These are phyloP conservation scores for Caracal caracal DNA, from an alignment of 2,113 vertebrate species.

Conservation along the genomic window DNA sequence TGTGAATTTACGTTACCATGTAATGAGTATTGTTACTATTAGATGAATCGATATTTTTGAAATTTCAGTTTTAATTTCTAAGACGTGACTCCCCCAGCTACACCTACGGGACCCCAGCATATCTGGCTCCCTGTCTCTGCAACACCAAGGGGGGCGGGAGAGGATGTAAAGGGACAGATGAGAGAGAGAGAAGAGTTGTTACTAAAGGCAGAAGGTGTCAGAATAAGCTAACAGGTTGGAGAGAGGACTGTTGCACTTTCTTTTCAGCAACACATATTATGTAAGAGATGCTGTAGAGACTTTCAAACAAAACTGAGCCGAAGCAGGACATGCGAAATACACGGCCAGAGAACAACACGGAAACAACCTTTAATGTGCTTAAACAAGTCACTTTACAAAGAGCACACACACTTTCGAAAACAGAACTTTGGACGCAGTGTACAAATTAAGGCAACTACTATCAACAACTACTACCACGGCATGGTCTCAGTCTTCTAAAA, in stretches of 20 bases:
- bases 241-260: not conserved
- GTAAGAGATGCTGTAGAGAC: not conserved
- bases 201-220: not conserved
- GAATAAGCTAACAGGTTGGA: not conserved
- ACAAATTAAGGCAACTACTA: not conserved
- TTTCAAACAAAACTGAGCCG: constrained; percentile 28
- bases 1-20: not conserved
- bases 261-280: not conserved
- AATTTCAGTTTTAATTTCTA: not conserved
- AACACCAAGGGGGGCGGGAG: not conserved
- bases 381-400: not conserved
- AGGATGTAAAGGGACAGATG: not conserved
- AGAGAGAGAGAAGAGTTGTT: not conserved
- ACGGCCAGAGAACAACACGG: not conserved
- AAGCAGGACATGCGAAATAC: not conserved
- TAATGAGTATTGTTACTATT: not conserved
- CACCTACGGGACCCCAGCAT: not conserved
- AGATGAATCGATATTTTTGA: not conserved
- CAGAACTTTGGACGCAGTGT: not conserved
- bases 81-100: not conserved
- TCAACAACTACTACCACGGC: too few species aligned
- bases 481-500: not conserved
- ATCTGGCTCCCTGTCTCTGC: not conserved
- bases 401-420: not conserved
- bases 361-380: not conserved